Base-by-base conservation (phyloP, 2,888 invertebrate genomes). In the Nephrotoma appendiculata region DNA sequence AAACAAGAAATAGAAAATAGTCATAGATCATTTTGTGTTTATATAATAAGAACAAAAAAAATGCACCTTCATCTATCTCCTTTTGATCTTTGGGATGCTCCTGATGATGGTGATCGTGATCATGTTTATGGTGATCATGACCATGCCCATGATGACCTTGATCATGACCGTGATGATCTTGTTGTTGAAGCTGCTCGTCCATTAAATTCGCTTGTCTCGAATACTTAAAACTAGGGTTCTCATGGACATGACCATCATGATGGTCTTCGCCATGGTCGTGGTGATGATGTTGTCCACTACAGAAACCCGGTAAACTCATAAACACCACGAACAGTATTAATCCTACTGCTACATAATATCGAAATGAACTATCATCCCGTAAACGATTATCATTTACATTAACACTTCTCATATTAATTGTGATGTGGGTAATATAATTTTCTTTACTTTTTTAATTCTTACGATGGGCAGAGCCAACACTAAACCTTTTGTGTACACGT, bases 171-270 rank as follows among this genome's bases (percentile, higher is more conserved):
- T 89, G 86, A 86, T 89, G 89, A n/a, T 88, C 87, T 88, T 90
- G 89, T 86, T 90, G 89, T 19, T 88, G 87, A 19, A 88, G 87
- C 71, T 87, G 87, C 41, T 89, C 87, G 42, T 89, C 88, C 41
- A 89, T 88, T 87, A 90, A 92, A 89, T 95, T 95, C 0, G 96
- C 98, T 90, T 94, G 92, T 90, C 93, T 93, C 44, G 97, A 96
- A 91, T 98, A 98, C 92, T 97, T 98, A 90, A 94, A 97, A 86
- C 96, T 93, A 31, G 97, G 95, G 86, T 94, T 92, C 89, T 95
- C 94, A 88, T 93, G 71, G 86, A 86, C n/a, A 83, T 83, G 86
- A 52, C 86, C 87, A 88, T 93, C 92, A 41, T 92, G 91, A 90
- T 93, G 93, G n/a, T 93, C 92, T 4, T 52, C 15, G 89, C 92